Evolutionary conservation across 2,888 invertebrate species (phyloP), one percentile per base, ranked within the genome.

Genomic region (Phortica magna): DNA sequence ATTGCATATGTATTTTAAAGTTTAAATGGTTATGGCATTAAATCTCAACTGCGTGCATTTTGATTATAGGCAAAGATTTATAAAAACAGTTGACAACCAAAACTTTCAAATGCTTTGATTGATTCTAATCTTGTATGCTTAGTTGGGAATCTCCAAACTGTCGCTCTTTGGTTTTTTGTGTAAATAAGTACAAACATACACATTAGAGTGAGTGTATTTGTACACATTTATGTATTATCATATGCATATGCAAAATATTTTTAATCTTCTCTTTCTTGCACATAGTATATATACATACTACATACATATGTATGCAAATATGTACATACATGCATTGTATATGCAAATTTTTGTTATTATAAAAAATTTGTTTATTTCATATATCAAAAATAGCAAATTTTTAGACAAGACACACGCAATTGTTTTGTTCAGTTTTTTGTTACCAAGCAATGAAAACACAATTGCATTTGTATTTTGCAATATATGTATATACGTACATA

Each of bases 361-460:
- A 5, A 53, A 14, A 53, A 2, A 53, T 80, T 84, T 85, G 81
- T 83, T 87, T 87, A 87, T 85, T 85, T 84, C 84, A 5, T n/a
- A 53, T 14, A 53, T 14, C 10, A 14, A 1, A n/a, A 53, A 53
- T 2, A 14, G 10, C 7, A 55, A 55, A 5, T 14, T 55, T 14
- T n/a, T 17, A 55, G 17, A 17, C 12, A n/a, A n/a, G n/a, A 12
- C 5, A 14, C 9, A 19, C 22, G 59, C 59, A 59, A 59, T 59
- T 59, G 3, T 59, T 59, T 17, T 59, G 9, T 17, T 19, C 22
- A 7, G 6, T 59, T 5, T 83, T 80, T 77, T 80, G 76, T 84
- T 87, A 85, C 83, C 10, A 82, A 85, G 84, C 85, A 85, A 85
- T 84, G 85, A 85, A 85, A 87, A 87, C 83, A 77, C 59, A 59